Base-by-base conservation (phyloP, 2,888 invertebrate species). In the Prosopocoilus inquinatus region DNA sequence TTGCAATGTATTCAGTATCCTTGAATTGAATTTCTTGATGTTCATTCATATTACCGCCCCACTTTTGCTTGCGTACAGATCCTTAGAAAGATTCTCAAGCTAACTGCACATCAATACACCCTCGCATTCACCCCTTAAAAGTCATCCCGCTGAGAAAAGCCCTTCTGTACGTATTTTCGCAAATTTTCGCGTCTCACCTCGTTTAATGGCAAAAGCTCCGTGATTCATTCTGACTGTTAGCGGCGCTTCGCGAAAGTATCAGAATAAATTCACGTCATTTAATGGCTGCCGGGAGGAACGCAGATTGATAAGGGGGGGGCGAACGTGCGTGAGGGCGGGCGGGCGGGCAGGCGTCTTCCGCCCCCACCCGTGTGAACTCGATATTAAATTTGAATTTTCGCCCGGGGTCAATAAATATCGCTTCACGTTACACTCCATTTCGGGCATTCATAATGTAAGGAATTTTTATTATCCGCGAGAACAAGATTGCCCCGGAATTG, bases 101-200 rank as follows among this genome's bases (percentile, higher is more conserved):
- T 28, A 28, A 28, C 20, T 28, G 20, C 20, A 28, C 20, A 28
- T 28, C 20, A 28, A 28, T 28, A 28, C 5, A 4, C 20, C 20
- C 20, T 28, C 20, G 20, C 4, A 28, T 28, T 28, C 20, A 28
- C 20, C 20, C 41, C 41, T 16, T 2, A 15, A 13, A 41, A 41
- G 41, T 41, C 41, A 16, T 15, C 41, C 41, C 41, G 20, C 20
- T 28, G 20, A 28, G 20, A 28, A 28, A 28, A 28, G 20, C 20
- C 20, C 62, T 58, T 55, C 57, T 58, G 62, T 58, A 63, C 60
- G 63, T 64, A 65, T 66, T 66, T 66, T 65, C 61, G 55, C 65
- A 64, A 65, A 67, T 67, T 66, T 66, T 61, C 65, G 15, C 15
- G 9, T 41, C 15, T 15, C 16, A 41, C 41, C 36, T 41, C 12